These are phyloP conservation scores for Acronicta psi DNA, from an alignment of 2,888 invertebrate genomes.

Conservation along the genomic window DNA sequence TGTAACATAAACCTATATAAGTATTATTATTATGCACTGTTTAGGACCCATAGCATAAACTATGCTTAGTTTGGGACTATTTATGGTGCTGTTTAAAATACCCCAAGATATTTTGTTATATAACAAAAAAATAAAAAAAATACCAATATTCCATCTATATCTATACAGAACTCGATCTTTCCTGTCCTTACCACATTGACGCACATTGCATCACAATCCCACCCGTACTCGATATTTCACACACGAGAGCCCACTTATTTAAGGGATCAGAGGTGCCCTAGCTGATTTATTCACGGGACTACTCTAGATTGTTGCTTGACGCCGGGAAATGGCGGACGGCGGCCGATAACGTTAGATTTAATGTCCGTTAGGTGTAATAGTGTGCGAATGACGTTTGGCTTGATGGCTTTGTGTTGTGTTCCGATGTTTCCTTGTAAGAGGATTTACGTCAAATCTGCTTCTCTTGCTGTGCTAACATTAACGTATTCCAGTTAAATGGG, in stretches of 20 bases:
- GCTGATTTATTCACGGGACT: slow-evolving; percentile 82
- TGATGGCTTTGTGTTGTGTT: slow-evolving; percentile 39
- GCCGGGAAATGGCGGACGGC: slow-evolving; percentile 55
- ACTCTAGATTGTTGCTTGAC: slow-evolving; percentile 64
- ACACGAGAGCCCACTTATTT: slow-evolving; percentile 85
- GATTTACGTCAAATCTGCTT: too few relatives aligned
- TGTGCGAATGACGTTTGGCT: slow-evolving; percentile 54
- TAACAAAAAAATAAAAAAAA: too few relatives aligned
- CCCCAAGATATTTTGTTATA: too few relatives aligned
- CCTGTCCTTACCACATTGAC: slow-evolving; percentile 11
- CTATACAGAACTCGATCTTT: not conserved
- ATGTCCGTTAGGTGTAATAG: slow-evolving; percentile 56
- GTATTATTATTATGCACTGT: too few relatives aligned
- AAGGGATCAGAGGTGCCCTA: slow-evolving; percentile 84
- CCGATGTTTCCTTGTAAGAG: slow-evolving; percentile 23
- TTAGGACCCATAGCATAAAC: too few relatives aligned
- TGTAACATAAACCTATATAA: too few relatives aligned
- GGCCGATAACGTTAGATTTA: slow-evolving; percentile 52
- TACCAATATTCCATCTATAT: too few relatives aligned
- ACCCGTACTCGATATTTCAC: slow-evolving; percentile 80
- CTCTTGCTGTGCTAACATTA: too few relatives aligned
- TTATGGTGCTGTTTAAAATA: too few relatives aligned
- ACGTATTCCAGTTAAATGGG: too few relatives aligned
- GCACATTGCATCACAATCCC: slow-evolving; percentile 37
- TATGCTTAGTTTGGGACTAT: too few relatives aligned